Percentiles rank a stretch among this genome's conserved stretches.
Conservation (phyloP, 1,140 invertebrate genomes). For the Drosophila obscura region DNA sequence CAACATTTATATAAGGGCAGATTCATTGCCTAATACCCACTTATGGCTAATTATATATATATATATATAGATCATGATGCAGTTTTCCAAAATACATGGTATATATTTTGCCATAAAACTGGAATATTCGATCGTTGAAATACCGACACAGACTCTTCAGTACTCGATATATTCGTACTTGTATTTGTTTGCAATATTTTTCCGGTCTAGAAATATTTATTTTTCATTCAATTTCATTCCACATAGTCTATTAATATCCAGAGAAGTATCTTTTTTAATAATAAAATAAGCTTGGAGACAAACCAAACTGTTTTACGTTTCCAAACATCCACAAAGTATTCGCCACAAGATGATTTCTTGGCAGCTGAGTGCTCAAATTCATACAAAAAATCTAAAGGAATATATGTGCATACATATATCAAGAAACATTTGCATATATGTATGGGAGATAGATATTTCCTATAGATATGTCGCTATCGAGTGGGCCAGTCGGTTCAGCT, state of each 20-base stretch:
- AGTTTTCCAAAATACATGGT: slow-evolving; percentile 2
- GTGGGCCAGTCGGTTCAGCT: not conserved
- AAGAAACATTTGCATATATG: not conserved
- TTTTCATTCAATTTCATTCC: slow-evolving; percentile 45
- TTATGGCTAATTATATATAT: too few species aligned
- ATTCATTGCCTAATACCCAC: too few species aligned
- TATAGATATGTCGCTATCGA: slow-evolving; percentile 15
- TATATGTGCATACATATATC: slow-evolving; percentile 21
- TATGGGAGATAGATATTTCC: not conserved
- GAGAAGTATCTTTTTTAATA: slow-evolving; percentile 69
- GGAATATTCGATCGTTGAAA: slow-evolving; percentile 1
- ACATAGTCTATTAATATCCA: slow-evolving; percentile 67
- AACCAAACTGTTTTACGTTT: slow-evolving; percentile 52
- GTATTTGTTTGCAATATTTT: slow-evolving; percentile 2
- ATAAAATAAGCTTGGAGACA: slow-evolving; percentile 55
- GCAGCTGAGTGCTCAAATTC: slow-evolving; percentile 61
- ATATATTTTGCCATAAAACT: slow-evolving; percentile 3
- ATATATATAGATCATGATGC: not conserved
- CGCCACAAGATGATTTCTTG: slow-evolving; percentile 46
- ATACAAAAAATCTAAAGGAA: slow-evolving; percentile 54
- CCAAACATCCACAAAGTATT: slow-evolving; percentile 33
- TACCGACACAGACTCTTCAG: not conserved
- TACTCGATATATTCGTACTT: not conserved
- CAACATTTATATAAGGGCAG: too few species aligned
- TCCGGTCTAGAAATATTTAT: slow-evolving; percentile 27